Evolutionary conservation across 2,113 vertebrate genomes (phyloP).

Genomic region (Cynoglossus semilaevis): DNA sequence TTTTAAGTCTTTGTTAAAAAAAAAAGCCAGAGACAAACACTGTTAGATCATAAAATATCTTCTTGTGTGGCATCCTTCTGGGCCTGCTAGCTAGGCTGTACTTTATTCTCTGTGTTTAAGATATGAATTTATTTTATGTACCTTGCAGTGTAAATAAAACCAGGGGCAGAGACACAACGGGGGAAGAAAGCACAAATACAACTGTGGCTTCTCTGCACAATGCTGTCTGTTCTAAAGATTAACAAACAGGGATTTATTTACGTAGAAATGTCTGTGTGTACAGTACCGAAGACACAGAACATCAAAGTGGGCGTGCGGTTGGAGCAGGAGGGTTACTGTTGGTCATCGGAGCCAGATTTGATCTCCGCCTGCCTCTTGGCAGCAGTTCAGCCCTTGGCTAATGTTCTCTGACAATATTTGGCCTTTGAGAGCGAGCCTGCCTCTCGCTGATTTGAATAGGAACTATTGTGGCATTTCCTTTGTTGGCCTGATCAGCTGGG

Average conservation of each 20-base stretch:
- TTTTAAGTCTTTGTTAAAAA: background rate
- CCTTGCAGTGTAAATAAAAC: background rate
- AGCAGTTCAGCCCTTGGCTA: slow-evolving; percentile 53
- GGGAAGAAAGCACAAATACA: background rate
- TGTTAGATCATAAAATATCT: background rate
- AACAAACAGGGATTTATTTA: slow-evolving; percentile 40
- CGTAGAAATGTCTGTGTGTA: slow-evolving; percentile 45
- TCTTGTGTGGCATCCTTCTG: background rate
- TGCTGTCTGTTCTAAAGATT: slow-evolving; percentile 10
- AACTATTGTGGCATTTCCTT: slow-evolving; percentile 66
- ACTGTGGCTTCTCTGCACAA: background rate
- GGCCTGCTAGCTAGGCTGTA: background rate
- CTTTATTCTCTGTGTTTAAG: background rate
- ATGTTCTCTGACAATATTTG: slow-evolving; percentile 70
- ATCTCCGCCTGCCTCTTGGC: slow-evolving; percentile 64
- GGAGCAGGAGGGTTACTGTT: slow-evolving; percentile 47
- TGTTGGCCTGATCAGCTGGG: slow-evolving; percentile 65
- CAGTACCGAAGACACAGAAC: slow-evolving; percentile 36
- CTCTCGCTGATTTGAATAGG: slow-evolving; percentile 65
- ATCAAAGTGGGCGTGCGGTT: slow-evolving; percentile 33
- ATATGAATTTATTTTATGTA: background rate
- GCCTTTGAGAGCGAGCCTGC: slow-evolving; percentile 51
- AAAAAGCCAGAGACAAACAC: background rate
- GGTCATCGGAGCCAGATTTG: slow-evolving; percentile 63
- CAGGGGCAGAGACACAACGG: background rate